These are phyloP conservation scores for Adela reaumurella DNA, from an alignment of 2,888 invertebrate species.

Conservation along the genomic window DNA sequence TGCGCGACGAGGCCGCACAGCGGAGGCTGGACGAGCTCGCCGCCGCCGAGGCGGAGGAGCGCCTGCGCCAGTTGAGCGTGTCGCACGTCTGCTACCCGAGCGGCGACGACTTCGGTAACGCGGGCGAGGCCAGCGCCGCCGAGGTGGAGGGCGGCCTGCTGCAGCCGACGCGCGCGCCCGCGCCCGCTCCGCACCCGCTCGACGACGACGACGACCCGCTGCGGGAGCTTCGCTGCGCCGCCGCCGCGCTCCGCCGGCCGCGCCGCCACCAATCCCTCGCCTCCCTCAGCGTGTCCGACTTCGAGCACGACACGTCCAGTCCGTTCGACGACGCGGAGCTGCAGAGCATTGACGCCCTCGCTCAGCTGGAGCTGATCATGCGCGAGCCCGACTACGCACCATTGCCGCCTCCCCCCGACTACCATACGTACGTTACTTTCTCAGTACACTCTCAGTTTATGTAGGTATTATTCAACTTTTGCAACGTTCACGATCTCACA, in stretches of 20 bases:
- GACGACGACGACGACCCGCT: slow-evolving; percentile 38
- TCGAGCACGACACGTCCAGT: slow-evolving; percentile 88
- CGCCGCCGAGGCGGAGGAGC: slow-evolving; percentile 42
- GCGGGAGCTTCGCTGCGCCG: slow-evolving; percentile 30
- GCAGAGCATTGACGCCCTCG: slow-evolving; percentile 90
- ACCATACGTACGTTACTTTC: neutral
- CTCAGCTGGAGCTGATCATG: slow-evolving; percentile 79
- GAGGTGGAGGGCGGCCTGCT: too few species aligned
- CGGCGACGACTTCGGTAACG: slow-evolving; percentile 57
- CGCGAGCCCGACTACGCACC: slow-evolving; percentile 18
- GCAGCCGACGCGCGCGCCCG: slow-evolving; percentile 34
- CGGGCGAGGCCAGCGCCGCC: slow-evolving; percentile 20
- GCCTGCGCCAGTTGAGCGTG: slow-evolving; percentile 53
- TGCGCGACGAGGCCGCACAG: slow-evolving; percentile 54
- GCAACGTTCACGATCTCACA: too few species aligned
- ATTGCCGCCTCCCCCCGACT: neutral
- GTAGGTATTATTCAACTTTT: too few species aligned
- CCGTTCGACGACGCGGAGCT: slow-evolving; percentile 92
- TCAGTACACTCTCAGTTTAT: too few species aligned
- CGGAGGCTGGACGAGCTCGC: slow-evolving; percentile 51
- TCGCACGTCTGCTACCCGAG: slow-evolving; percentile 60
- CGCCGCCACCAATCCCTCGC: slow-evolving; percentile 26
- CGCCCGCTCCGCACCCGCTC: neutral
- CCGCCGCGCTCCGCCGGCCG: slow-evolving; percentile 25
- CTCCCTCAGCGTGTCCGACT: slow-evolving; percentile 65